Base-by-base conservation (phyloP, 2,797 vertebrate genomes). In the Petrocephalus sullivani region DNA sequence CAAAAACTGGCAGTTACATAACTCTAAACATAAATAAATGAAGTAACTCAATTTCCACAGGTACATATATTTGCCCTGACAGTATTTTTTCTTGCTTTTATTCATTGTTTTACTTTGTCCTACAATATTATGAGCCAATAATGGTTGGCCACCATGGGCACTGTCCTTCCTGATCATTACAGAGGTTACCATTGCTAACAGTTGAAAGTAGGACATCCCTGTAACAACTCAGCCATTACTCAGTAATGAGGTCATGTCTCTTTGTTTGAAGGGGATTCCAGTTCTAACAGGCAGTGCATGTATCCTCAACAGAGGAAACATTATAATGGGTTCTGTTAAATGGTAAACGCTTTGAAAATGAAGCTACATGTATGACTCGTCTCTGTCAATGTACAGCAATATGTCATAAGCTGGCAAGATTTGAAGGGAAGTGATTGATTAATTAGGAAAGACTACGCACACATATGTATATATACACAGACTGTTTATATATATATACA, bases 221-320 rank as follows among this genome's bases (percentile, higher is more conserved):
- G 75, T 49, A 49, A 46, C 33, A 46, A n/a, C n/a, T 46, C 71
- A 46, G 16, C 71, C 12, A 2, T 78, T 41, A n/a, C 37, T n/a
- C 75, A 46, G 75, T 81, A 81, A 81, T 81, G 37, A 81, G 75
- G 75, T 81, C 75, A 21, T n/a, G 75, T 81, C 41, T 81, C 75
- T 71, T 37, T 9, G 75, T 81, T 49, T 81, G 21, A 49, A 81
- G 75, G 75, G 19, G 37, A 49, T 49, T 16, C 19, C 2, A 14
- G 14, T 41, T 78, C 41, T 78, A 46, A 14, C 37, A n/a, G 33
- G 37, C 16, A 46, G 37, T 0, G 75, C 3, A 49, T 6, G 41
- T 12, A 10, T 21, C 41, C 37, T 78, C 41, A 49, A 37, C 37
- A 49, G 8, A 49, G 41, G 75, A 37, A n/a, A 49, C 75, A 19